phyloP scores from a whole-genome alignment of 1,140 invertebrate genomes.

The Spodoptera frugiperda region DNA sequence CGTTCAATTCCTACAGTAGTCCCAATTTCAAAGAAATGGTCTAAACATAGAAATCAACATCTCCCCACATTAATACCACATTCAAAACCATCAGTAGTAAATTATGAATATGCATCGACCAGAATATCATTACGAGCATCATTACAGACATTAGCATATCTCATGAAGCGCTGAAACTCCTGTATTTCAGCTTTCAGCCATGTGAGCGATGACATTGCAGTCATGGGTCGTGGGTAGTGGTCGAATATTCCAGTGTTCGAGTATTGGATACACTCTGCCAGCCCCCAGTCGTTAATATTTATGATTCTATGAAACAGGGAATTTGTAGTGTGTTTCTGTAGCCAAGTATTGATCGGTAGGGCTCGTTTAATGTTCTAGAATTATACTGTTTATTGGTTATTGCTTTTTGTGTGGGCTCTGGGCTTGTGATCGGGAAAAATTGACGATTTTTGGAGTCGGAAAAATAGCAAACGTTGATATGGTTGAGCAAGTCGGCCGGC shows the following conservation, averaged over 20 bases:
- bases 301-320: conserved; percentile 29
- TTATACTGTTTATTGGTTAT: not conserved
- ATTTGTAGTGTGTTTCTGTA: conserved; percentile 18
- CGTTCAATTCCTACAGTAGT: too few species aligned
- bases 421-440: not conserved
- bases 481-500: too few species aligned
- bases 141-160: too few species aligned
- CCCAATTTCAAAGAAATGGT: too few species aligned
- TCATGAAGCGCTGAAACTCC: too few species aligned
- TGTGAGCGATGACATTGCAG: conserved; percentile 16
- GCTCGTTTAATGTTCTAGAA: conserved; percentile 9
- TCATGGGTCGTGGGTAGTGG: conserved; percentile 10
- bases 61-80: too few species aligned
- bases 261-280: not conserved
- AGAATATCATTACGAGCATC: not conserved
- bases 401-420: not conserved
- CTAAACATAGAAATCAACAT: too few species aligned
- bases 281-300: conserved; percentile 28
- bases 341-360: conserved; percentile 14
- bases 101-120: not conserved
- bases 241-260: conserved; percentile 12
- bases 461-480: too few species aligned
- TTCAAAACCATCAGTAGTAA: too few species aligned
- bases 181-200: not conserved
- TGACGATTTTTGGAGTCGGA: too few species aligned